Evolutionary conservation across 2,888 invertebrate species (phyloP), one percentile per base, ranked within the genome.

Genomic region (Lapara coniferarum): DNA sequence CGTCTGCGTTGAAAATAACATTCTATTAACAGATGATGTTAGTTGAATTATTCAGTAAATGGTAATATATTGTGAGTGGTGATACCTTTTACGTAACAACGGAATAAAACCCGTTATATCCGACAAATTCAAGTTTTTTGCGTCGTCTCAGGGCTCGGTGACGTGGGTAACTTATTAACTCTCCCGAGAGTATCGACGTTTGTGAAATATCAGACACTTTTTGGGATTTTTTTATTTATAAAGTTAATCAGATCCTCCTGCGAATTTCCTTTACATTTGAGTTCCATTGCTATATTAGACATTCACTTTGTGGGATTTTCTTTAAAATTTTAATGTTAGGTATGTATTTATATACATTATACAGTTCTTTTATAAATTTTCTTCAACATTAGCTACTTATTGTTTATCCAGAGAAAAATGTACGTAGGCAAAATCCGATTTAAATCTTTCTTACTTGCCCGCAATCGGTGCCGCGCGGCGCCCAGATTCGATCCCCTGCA

Each of bases 231-330:
- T 84, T 84, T 85, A 85, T 78, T 85, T 84, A 85, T 87, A 89
- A 89, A 89, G 88, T 86, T 89, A 89, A 85, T 84, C 84, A 85
- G 86, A 88, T 88, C 88, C 85, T 85, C 89, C 89, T 87, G 87
- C 84, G 85, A 87, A 86, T 85, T 84, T 79, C 82, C 83, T 85
- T 89, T 88, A 37, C 37, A 5, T 89, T 83, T 83, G 80, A 79
- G 81, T 79, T 78, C 87, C 88, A 89, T 79, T 88, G 89, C 86
- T 89, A 89, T 88, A 88, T 89, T 88, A 89, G 86, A 86, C 84
- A 75, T 30, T 69, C 10, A 30, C n/a, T 46, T 66, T 59, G 30
- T 16, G 19, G 66, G 16, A 6, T 5, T 53, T 3, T 53, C 53
- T 53, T 14, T 4, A 52, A 14, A 7, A 4, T 14, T 63, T 37